Conservation (phyloP, 2,113 vertebrate genomes). For the Lagopus leucura region DNA sequence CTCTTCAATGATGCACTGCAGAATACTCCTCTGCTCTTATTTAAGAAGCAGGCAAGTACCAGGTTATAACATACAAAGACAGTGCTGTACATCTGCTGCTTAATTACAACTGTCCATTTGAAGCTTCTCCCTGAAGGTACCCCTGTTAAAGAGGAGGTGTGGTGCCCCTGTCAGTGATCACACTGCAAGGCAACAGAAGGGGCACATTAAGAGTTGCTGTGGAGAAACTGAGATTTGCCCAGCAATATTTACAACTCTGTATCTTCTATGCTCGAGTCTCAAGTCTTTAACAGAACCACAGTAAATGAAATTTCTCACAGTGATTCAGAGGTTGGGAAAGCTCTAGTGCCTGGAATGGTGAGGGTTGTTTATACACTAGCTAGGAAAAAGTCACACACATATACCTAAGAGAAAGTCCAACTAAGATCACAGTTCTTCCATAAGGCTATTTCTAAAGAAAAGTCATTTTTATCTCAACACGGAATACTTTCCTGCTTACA, state of each 20-base stretch:
- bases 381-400: background rate
- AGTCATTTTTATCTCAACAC: background rate
- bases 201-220: background rate
- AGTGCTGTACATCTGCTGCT: background rate
- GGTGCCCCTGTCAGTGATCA: background rate
- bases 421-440: background rate
- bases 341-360: background rate
- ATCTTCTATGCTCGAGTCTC: background rate
- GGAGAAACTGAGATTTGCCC: background rate
- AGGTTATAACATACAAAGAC: background rate
- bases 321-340: background rate
- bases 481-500: background rate
- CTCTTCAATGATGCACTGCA: background rate
- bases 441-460: background rate
- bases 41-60: background rate
- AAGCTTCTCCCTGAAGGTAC: background rate
- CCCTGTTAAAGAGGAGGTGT: background rate
- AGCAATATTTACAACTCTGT: background rate
- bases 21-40: background rate
- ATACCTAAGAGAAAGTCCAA: background rate
- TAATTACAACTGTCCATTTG: background rate
- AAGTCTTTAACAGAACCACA: background rate
- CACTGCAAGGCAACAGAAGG: background rate
- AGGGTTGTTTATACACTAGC: background rate
- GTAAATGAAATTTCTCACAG: background rate